A percentile compares a stretch with the other conserved stretches of the same genome.
These are phyloP conservation scores for Phrynocephalus vlangalii DNA, from an alignment of 2,797 vertebrate species.

Conservation along the genomic window DNA sequence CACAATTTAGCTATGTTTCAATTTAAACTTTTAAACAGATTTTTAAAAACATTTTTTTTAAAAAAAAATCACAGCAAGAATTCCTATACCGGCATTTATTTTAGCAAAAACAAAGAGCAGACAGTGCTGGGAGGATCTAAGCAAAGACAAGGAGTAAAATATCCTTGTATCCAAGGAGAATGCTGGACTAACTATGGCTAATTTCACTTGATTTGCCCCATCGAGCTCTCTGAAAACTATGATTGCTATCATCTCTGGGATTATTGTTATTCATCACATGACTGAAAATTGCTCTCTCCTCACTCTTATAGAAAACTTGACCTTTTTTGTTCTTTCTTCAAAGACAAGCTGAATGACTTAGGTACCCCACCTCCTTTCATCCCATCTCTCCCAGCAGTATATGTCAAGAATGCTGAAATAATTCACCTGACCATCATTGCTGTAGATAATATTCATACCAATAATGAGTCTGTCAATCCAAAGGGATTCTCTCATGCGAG, in stretches of 20 bases:
- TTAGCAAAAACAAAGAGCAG: slow-evolving; percentile 42
- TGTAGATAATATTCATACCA: slow-evolving; percentile 33
- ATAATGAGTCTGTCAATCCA: slow-evolving; percentile 45
- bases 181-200: slow-evolving; percentile 50
- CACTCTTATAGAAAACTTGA: slow-evolving; percentile 33
- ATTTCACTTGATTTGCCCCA: slow-evolving; percentile 62
- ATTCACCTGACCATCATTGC: slow-evolving; percentile 29
- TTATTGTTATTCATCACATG: slow-evolving; percentile 47
- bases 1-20: neutral
- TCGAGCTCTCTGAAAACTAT: slow-evolving; percentile 30
- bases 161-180: slow-evolving; percentile 41
- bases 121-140: slow-evolving; percentile 14
- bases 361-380: neutral
- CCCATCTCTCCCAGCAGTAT: slow-evolving; percentile 2
- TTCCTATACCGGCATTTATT: neutral
- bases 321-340: slow-evolving; percentile 9
- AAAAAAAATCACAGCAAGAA: neutral
- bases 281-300: slow-evolving; percentile 44
- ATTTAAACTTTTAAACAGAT: neutral
- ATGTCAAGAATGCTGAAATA: slow-evolving; percentile 25
- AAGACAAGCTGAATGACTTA: slow-evolving; percentile 14
- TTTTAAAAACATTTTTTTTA: neutral
- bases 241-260: slow-evolving; percentile 42
- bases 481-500: slow-evolving; percentile 30
- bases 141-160: neutral